Percentiles rank a stretch among this genome's conserved stretches.
These are phyloP conservation scores for Graptemys geographica DNA, from an alignment of 2,797 vertebrate species.

Conservation along the genomic window DNA sequence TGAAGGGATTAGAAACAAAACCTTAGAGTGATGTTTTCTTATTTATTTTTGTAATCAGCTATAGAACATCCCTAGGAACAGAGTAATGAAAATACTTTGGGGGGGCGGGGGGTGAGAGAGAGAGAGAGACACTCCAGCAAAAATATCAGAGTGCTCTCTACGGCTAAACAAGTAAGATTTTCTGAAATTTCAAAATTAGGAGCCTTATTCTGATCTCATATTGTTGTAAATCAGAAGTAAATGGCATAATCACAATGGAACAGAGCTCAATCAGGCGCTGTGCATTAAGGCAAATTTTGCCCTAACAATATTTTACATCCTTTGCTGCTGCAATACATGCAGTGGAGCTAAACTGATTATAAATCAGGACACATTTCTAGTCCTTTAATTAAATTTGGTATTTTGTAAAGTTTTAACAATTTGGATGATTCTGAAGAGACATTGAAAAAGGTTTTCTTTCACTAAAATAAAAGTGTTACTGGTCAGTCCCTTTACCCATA, in stretches of 20 bases:
- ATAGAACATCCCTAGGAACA: not conserved
- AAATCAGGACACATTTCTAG: no score
- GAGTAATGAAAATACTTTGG: not conserved
- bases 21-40: not conserved
- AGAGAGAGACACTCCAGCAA: not conserved
- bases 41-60: not conserved
- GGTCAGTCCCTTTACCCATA: not conserved
- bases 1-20: not conserved
- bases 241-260: not conserved
- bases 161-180: not conserved
- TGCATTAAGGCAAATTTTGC: not conserved
- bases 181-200: not conserved
- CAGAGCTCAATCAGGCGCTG: not conserved
- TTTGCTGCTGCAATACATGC: not conserved
- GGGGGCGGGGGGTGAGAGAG: no score
- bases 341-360: not conserved
- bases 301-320: not conserved
- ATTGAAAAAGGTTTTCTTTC: not conserved
- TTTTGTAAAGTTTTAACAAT: not conserved
- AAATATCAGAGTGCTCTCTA: not conserved
- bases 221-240: not conserved
- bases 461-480: not conserved
- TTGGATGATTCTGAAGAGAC: not conserved
- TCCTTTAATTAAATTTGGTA: not conserved
- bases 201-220: not conserved